Evolutionary conservation across 2,888 invertebrate genomes (phyloP), one percentile per base, ranked within the genome.

Genomic region (Bugula neritina): DNA sequence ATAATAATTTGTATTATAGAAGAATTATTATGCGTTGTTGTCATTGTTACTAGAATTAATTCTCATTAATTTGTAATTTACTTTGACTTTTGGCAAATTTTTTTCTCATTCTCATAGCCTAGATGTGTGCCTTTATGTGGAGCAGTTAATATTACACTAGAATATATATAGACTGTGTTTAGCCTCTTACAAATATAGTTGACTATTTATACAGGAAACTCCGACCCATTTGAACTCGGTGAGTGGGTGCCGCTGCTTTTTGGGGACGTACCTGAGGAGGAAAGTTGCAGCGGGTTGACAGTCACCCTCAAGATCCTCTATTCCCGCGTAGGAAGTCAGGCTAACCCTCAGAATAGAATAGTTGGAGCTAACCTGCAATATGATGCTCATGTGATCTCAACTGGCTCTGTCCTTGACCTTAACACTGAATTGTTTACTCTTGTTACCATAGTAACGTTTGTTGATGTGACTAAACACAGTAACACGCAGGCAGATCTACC

Each of bases 281-380:
- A 25, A 23, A 10, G 27, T 57, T 57, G 57, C n/a, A 57, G 57
- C n/a, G 57, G 57, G 5, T n/a, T 57, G 5, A 57, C 57, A 5
- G 27, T 57, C 57, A 57, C n/a, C 23, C 57, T 57, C 3, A 25
- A 57, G n/a, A 57, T 57, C 5, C 57, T 57, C 57, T 57, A 23
- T n/a, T 57, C 57, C 3, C 5, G 3, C n/a, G 57, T 57, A 57
- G 57, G 57, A 21, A 13, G 10, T 23, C n/a, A 13, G n/a, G 57
- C 25, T 57, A 57, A 57, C 3, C 57, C 57, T 13, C 57, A 57
- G n/a, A 57, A 57, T 23, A 57, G 57, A n/a, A 57, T 57, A 23
- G 57, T 57, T 5, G 57, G 57, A 13, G 57, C 43, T 17, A 43
- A 10, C 10, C 17, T 43, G 43, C 10, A 43, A 43, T 43, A 43